phyloP scores from a whole-genome alignment of 2,113 vertebrate genomes.

The Gallinago jamesoni region DNA sequence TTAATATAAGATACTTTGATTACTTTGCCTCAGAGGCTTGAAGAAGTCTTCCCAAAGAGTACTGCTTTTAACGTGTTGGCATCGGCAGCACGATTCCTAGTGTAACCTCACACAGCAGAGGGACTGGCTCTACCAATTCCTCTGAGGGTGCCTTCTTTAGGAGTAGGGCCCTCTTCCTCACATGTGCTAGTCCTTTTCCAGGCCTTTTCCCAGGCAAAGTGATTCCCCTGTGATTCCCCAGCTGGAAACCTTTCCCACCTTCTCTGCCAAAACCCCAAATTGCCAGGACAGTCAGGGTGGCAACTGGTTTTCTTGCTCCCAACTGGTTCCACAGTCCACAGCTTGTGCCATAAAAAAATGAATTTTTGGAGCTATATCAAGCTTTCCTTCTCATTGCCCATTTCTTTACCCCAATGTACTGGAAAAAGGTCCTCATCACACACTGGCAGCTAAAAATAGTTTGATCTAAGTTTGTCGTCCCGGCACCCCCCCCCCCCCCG shows the following conservation, averaged over 20 bases:
- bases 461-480: neutral
- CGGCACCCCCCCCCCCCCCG: rapidly evolving
- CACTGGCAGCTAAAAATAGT: neutral
- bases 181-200: neutral
- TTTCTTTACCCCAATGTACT: neutral
- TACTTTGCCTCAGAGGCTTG: neutral
- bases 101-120: neutral
- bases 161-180: neutral
- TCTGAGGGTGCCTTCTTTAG: neutral
- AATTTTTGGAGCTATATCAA: neutral
- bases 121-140: neutral
- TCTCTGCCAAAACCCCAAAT: neutral
- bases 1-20: neutral
- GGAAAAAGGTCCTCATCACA: neutral
- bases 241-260: neutral
- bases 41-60: neutral
- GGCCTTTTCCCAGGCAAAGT: neutral
- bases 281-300: neutral
- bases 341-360: neutral
- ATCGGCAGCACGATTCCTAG: neutral
- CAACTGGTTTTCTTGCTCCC: neutral
- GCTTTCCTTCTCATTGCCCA: neutral
- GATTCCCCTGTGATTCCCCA: neutral
- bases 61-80: neutral
- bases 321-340: neutral